These are phyloP conservation scores for Paramormyrops hopkinsi DNA, from an alignment of 2,797 vertebrate species.

Conservation along the genomic window DNA sequence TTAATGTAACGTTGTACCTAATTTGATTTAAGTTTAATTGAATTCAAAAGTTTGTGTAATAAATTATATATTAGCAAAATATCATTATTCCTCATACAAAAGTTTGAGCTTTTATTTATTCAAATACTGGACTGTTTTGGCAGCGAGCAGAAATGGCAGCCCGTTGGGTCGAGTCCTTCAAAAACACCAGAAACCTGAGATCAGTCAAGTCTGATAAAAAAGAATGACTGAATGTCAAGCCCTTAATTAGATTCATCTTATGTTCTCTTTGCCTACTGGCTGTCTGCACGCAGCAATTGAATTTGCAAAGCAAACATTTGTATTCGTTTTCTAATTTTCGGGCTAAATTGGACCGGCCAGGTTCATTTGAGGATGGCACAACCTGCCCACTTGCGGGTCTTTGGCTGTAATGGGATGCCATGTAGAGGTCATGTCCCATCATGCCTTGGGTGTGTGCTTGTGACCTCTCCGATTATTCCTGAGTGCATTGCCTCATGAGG, in stretches of 20 bases:
- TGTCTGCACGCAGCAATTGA: background rate
- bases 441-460: background rate
- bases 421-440: background rate
- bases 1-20: background rate
- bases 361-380: background rate
- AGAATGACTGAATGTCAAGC: background rate
- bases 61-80: background rate
- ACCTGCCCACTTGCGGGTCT: background rate
- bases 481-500: background rate
- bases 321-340: background rate
- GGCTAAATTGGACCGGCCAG: background rate
- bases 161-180: background rate
- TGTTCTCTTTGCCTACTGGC: background rate
- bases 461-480: background rate
- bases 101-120: background rate
- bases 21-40: background rate
- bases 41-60: constrained; percentile 27
- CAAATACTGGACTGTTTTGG: background rate
- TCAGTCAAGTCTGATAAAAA: background rate
- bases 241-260: background rate
- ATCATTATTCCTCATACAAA: background rate
- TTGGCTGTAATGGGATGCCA: background rate
- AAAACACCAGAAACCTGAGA: background rate
- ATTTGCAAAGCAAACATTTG: constrained; percentile 16
- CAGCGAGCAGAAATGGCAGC: background rate